Evolutionary conservation across 92 coral and sea anemone genomes (phyloP), one percentile per base, ranked within the genome.

Genomic region (Heteractis magnifica): DNA sequence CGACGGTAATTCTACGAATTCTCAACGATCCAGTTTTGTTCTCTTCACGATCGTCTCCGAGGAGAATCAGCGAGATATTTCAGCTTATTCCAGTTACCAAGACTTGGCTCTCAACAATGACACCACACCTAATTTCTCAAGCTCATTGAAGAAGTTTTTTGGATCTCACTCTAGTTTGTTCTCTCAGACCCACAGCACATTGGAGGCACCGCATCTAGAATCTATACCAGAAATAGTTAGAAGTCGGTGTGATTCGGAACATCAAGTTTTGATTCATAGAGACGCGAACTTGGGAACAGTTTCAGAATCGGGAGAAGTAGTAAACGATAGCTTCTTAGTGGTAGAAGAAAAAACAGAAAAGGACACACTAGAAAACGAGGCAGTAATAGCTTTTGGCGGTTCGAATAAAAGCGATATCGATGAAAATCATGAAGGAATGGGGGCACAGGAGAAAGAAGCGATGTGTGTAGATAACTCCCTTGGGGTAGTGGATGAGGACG

Each of bases 41-140:
- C 77, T 91, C 51, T 93, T 93, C 76, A 84, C 90, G n/a, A 93
- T 93, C 56, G 93, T 93, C 51, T 81, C 91, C 3, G 88, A 85
- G n/a, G 86, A 90, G 18, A 85, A 56, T 53, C 71, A 76, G 51
- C 87, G 88, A n/a, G 86, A 82, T 65, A 64, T 84, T 13, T 84
- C 87, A 60, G 48, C 87, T 18, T 84, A 84, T 74, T 76, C 87
- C 41, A 84, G 87, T 49, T 81, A 75, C 13, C 75, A 75, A 59
- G 87, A 84, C 6, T 64, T 84, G 50, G 49, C 79, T 2, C 41
- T 65, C 16, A 34, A 26, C 41, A 77, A 48, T n/a, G 87, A 58
- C 64, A 58, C 64, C 16, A n/a, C 6, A 58, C 3, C 64, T 58
- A 58, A 58, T 11, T 58, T 58, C 64, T 58, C 64, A 5, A 58